phyloP scores from a whole-genome alignment of 2,113 vertebrate genomes.

The Cynopterus brachyotis region DNA sequence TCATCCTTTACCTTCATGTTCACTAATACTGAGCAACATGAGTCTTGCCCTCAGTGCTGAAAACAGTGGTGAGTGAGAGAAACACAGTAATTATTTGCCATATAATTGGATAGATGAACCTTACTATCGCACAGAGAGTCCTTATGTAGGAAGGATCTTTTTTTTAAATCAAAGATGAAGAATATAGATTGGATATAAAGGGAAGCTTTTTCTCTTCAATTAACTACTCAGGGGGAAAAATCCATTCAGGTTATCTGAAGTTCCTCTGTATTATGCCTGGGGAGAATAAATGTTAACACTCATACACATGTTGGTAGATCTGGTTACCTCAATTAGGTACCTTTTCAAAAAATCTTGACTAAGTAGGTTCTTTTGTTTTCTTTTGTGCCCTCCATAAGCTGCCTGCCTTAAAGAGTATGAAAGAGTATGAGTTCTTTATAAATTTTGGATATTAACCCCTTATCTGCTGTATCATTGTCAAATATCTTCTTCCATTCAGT shows the following conservation, averaged over 20 bases:
- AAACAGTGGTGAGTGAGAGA: accelerated
- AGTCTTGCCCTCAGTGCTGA: not conserved
- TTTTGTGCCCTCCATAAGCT: not conserved
- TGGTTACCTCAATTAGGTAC: not conserved
- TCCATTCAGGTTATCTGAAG: not conserved
- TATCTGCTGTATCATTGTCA: too few species aligned
- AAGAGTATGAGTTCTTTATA: too few species aligned
- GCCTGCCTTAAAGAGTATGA: not conserved
- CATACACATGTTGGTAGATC: not conserved
- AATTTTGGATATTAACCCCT: too few species aligned
- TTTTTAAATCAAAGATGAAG: not conserved
- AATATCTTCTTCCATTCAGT: too few species aligned
- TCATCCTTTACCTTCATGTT: not conserved
- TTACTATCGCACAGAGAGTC: not conserved
- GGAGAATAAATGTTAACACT: not conserved
- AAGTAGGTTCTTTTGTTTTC: not conserved
- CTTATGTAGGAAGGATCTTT: too few species aligned
- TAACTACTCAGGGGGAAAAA: not conserved
- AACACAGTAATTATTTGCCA: not conserved
- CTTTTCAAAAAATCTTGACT: not conserved
- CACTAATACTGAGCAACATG: not conserved
- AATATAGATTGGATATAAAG: not conserved
- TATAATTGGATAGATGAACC: not conserved
- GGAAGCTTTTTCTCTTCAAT: not conserved
- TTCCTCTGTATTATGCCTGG: not conserved